Base-by-base conservation (phyloP, 2,888 invertebrate species). In the Cantharis nigra region DNA sequence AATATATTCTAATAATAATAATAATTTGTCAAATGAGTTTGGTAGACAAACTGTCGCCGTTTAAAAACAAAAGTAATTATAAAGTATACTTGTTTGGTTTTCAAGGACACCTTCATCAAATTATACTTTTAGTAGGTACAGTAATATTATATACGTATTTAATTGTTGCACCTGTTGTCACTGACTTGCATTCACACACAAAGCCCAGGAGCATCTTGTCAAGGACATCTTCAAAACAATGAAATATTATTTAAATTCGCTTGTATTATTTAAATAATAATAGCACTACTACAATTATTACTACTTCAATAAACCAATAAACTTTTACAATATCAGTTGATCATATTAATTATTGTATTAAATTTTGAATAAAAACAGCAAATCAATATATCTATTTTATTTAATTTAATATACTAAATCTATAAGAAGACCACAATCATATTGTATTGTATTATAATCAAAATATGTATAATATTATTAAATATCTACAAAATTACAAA, bases 161-260 rank as follows among this genome's bases (percentile, higher is more conserved):
- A 75, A 70, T 75, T 70, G 69, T 63, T 74, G 74, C 70, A 75
- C 74, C 74, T 70, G 64, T 70, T 70, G 65, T 63, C 70, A 69
- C 30, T 69, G 74, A 70, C 28, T 14, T 74, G 28, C 70, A 70
- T 63, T 70, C 70, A n/a, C 70, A 64, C 69, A 69, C 64, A 70
- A 70, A 67, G 49, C 70, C 63, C 33, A 49, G 30, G 63, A 70
- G 20, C 74, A 75, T 70, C 70, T 75, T 18, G 69, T 11, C 70
- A 75, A 70, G 70, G 74, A 23, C 73, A 69, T 67, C 20, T n/a
- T 67, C 26, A 23, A 49, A 67, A 67, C 65, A 67, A 67, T 67
- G 9, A 26, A 26, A 1, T 67, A 23, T 67, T n/a, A 23, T 13
- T 13, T n/a, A 49, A 49, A 49, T 49, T 49, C 2, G n/a, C 7